phyloP scores from a whole-genome alignment of 2,888 invertebrate genomes.

The Mechanitis messenoides region DNA sequence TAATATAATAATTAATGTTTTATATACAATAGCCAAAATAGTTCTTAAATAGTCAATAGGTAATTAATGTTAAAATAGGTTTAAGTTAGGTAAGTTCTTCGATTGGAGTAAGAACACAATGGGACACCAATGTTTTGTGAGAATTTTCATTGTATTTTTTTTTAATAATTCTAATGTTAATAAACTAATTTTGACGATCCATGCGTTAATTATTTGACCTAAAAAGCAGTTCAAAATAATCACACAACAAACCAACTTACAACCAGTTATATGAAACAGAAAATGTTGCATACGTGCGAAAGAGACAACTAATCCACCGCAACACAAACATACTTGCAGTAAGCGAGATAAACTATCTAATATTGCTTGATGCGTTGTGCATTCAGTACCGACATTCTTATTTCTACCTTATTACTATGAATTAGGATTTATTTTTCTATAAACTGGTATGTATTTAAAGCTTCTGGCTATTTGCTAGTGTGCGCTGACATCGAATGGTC shows the following conservation, averaged over 20 bases:
- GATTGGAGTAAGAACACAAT: too few species aligned
- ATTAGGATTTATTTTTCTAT: constrained; percentile 29
- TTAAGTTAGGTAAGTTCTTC: too few species aligned
- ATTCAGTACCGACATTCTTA: constrained; percentile 26
- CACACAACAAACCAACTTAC: constrained; percentile 13
- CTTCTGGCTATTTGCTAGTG: constrained; percentile 28
- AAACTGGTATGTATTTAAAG: constrained; percentile 12
- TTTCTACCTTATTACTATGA: constrained; percentile 18
- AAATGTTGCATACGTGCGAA: constrained; percentile 33
- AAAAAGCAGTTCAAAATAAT: constrained; percentile 5
- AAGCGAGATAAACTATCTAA: constrained; percentile 44
- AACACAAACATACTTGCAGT: constrained; percentile 52
- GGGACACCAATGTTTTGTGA: too few species aligned
- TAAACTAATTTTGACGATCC: neutral
- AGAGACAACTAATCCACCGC: constrained; percentile 44
- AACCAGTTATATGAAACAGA: constrained; percentile 51
- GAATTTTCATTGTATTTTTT: too few species aligned
- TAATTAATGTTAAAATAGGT: too few species aligned
- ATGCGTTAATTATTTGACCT: constrained; percentile 1
- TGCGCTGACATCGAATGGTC: constrained; percentile 49
- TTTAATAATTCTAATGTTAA: neutral
- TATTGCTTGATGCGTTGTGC: constrained; percentile 38
- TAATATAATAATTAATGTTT: too few species aligned
- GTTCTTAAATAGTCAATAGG: too few species aligned
- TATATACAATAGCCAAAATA: too few species aligned